Evolutionary conservation across 2,113 vertebrate genomes (phyloP), one percentile per base, ranked within the genome.

Genomic region (Erythrolamprus reginae): DNA sequence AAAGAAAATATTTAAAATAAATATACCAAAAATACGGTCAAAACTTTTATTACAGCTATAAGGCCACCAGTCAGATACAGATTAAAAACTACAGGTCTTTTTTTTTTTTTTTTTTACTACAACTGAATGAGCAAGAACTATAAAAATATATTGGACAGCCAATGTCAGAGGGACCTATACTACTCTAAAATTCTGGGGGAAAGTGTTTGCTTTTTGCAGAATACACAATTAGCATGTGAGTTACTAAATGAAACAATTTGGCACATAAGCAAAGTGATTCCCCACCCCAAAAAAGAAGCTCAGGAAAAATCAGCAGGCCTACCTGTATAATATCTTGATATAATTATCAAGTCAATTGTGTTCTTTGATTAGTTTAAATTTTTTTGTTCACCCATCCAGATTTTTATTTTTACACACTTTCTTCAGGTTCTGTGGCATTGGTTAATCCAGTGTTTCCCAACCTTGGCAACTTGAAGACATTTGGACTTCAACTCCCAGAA

Each of bases 81-180:
- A 77, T 77, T 21, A 77, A 77, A 77, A 77, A 77, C 17, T 38
- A n/a, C 12, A 10, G 26, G 0, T 6, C 47, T 70, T 47, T 38
- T 47, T 38, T 8, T 21, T 6, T 0, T 6, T 53, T 70, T 47
- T 38, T 47, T 38, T 8, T 21, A 10, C 12, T 33, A 24, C 28
- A 26, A n/a, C 10, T 12, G 86, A 21, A 82, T 24, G 33, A 53
- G 77, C 58, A 51, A 0, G 3, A 9, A n/a, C 0, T 19, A 1
- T 9, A 84, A 24, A 0, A 86, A 70, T 70, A 84, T 58, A 10
- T 53, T 77, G 70, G 17, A 17, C 33, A 77, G 70, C 65, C 33
- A 33, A 38, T 38, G 5, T 77, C n/a, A 77, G 65, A 77, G 65
- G 5, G 15, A 19, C 38, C n/a, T 70, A 33, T 33, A 17, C 5